These are phyloP conservation scores for Scaptomyza polygonia DNA, from an alignment of 2,888 invertebrate species.

Conservation along the genomic window DNA sequence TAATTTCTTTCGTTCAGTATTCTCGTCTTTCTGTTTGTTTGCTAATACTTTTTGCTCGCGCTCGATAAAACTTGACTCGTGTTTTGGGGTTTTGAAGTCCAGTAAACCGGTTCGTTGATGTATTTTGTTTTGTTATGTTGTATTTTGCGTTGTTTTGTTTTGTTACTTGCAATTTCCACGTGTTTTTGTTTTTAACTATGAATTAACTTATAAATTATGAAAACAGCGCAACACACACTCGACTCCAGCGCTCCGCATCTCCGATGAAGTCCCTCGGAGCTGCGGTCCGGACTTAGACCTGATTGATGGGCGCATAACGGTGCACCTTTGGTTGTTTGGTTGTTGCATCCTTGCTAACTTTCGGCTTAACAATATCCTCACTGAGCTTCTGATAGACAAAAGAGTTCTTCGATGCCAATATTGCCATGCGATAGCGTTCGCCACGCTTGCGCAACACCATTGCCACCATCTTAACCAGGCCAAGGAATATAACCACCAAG, in stretches of 20 bases:
- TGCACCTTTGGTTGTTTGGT: conserved; percentile 89
- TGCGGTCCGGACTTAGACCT: conserved; percentile 82
- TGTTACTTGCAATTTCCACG: conserved; percentile 50
- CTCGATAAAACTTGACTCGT: conserved; percentile 29
- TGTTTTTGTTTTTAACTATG: conserved; percentile 58
- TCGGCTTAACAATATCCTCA: conserved; percentile 89
- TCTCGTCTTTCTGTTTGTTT: conserved; percentile 55
- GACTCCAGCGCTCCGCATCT: too few relatives aligned
- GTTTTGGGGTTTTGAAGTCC: conserved; percentile 24
- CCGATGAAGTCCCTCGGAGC: too few relatives aligned
- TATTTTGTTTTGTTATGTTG: conserved; percentile 20
- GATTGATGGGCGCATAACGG: conserved; percentile 87
- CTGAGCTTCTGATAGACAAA: conserved; percentile 92
- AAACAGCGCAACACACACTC: conserved; percentile 76
- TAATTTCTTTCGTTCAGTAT: conserved; percentile 27
- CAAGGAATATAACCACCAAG: conserved; percentile 86
- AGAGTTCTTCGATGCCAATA: conserved; percentile 84
- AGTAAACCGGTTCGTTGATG: conserved; percentile 19
- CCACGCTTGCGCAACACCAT: conserved; percentile 85
- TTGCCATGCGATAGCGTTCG: conserved; percentile 85
- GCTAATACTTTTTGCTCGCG: conserved; percentile 62
- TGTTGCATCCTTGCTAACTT: conserved; percentile 82
- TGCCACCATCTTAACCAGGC: conserved; percentile 86
- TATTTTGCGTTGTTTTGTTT: conserved; percentile 19
- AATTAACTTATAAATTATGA: conserved; percentile 78